Evolutionary conservation across 2,113 vertebrate species (phyloP).

Genomic region (Poecile atricapillus): DNA sequence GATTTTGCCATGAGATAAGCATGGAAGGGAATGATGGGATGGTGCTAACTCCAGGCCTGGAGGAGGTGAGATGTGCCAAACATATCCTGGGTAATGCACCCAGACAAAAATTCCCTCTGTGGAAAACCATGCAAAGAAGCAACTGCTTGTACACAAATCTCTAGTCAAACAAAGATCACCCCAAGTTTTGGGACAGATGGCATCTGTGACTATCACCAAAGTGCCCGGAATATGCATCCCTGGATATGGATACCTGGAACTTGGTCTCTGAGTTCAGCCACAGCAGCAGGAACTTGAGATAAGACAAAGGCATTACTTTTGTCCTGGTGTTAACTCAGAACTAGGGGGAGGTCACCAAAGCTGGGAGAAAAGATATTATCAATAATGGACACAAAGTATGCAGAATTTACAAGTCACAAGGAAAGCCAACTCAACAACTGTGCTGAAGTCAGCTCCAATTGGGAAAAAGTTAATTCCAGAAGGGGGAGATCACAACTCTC

Average conservation of each 20-base stretch:
- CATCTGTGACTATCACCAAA: background rate
- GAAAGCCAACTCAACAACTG: background rate
- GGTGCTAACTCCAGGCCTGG: background rate
- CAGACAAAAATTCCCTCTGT: background rate
- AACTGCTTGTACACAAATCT: background rate
- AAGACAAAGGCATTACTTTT: background rate
- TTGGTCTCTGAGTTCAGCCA: background rate
- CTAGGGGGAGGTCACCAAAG: too few species aligned
- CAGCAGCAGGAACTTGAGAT: background rate
- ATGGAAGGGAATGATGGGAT: rapidly evolving
- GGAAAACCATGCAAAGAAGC: background rate
- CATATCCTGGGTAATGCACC: background rate
- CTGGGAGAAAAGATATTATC: background rate
- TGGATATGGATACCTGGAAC: background rate
- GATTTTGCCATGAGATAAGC: background rate
- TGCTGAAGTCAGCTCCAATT: background rate
- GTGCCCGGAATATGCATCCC: rapidly evolving
- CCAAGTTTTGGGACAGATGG: background rate
- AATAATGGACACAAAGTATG: background rate
- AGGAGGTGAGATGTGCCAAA: rapidly evolving
- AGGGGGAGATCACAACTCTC: too few species aligned
- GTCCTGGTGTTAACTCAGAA: background rate
- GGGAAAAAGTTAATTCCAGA: background rate
- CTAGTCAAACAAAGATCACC: background rate
- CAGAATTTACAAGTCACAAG: background rate